These are phyloP conservation scores for Dasyornis broadbenti DNA, from an alignment of 2,113 vertebrate species.

Conservation along the genomic window DNA sequence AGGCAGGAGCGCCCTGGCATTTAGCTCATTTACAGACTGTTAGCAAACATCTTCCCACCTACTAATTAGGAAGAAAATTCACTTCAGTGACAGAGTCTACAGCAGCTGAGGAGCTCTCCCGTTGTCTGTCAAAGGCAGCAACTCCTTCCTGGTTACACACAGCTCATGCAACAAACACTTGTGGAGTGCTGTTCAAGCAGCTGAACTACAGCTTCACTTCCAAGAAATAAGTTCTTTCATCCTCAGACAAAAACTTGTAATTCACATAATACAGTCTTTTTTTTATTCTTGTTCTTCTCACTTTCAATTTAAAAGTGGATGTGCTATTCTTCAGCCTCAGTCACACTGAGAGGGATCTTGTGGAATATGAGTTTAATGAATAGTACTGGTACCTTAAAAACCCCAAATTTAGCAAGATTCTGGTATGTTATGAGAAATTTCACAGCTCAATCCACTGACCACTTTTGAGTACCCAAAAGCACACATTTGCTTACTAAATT, in stretches of 20 bases:
- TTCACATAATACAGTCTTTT: accelerated
- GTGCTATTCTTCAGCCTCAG: neutral
- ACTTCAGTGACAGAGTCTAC: neutral
- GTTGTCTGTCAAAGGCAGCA: neutral
- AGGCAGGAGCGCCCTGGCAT: neutral
- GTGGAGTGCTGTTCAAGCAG: neutral
- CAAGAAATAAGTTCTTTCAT: neutral
- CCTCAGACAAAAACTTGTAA: neutral
- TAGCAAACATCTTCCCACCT: neutral
- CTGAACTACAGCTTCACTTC: neutral
- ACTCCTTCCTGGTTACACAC: neutral
- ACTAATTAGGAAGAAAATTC: neutral
- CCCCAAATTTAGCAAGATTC: neutral
- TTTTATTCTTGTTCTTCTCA: neutral
- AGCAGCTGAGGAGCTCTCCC: neutral
- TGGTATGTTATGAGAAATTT: neutral
- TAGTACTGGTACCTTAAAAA: neutral
- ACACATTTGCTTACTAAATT: neutral
- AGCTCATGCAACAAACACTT: neutral
- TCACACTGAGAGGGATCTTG: neutral
- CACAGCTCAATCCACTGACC: neutral
- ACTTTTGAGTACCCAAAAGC: neutral
- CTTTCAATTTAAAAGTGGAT: neutral
- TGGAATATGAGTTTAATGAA: neutral
- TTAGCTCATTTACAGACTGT: neutral